Base-by-base conservation (phyloP, 2,888 invertebrate species). In the Phymatocera aterrima region DNA sequence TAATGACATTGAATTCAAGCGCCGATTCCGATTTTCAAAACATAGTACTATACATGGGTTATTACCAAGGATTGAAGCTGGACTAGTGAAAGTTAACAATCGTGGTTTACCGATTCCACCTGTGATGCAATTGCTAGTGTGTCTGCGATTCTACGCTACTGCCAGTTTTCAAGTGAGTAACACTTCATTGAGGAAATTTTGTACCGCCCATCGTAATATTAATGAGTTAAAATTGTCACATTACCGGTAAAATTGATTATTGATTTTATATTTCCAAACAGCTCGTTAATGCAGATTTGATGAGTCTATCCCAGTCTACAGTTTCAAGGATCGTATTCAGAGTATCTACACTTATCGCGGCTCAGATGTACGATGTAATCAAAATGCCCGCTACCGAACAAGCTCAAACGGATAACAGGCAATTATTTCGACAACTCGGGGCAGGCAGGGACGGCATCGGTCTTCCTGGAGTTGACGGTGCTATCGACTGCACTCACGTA, bases 401-500 rank as follows among this genome's bases (percentile, higher is more conserved):
- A 64, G 77, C 60, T 51, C 43, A 37, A 15, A 54, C 28, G 24
- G 81, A 82, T 65, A 82, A 82, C 79, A 78, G 65, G 18, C 37
- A 70, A 40, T 37, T 57, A 34, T 80, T 82, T 37, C 43, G 51
- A 10, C 60, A 21, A 3, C 31, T 82, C 8, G 80, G 79, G 18
- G 57, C 34, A 48, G 83, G 82, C 28, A 70, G 79, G 77, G 78
- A 82, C 51, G 82, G 77, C 24, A 81, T 81, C 31, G 80, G 83
- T 24, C 28, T 82, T 51, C 79, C 81, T 28, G 78, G 78, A 12
- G 72, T 82, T 43, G 79, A 82, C 70, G 82, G 83, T 57, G 78
- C 80, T 10, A 81, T 82, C 51, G 81, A 82, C 57, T 83, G 81
- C 57, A 83, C 82, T 8, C 80, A 81, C 64, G 72, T 83, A n/a